These are phyloP conservation scores for Eleginops maclovinus DNA, from an alignment of 2,113 vertebrate species.

Conservation along the genomic window DNA sequence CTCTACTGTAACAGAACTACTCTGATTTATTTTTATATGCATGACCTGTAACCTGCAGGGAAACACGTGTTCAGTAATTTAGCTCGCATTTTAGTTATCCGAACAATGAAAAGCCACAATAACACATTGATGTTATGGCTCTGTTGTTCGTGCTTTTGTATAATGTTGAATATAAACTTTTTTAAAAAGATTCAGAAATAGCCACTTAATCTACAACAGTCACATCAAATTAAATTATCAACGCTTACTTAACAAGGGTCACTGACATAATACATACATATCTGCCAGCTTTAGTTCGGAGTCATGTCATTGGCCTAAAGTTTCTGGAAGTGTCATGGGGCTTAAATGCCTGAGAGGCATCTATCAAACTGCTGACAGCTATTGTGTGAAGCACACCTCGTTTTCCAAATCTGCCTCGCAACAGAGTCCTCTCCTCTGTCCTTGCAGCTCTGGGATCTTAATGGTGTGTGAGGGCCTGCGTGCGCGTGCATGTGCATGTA, in stretches of 20 bases:
- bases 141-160: not conserved
- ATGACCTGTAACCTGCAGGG: too few relatives aligned
- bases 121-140: not conserved
- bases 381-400: conserved; percentile 74
- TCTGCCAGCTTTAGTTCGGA: not conserved
- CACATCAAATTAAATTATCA: not conserved
- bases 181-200: not conserved
- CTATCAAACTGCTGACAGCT: conserved; percentile 73
- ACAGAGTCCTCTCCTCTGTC: conserved; percentile 75
- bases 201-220: not conserved
- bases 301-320: conserved; percentile 2
- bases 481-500: conserved; percentile 52
- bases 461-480: conserved; percentile 55
- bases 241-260: not conserved
- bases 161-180: not conserved
- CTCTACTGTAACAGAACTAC: too few relatives aligned
- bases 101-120: not conserved
- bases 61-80: too few relatives aligned
- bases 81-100: too few relatives aligned
- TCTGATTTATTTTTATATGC: too few relatives aligned
- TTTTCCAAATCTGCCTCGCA: conserved; percentile 79
- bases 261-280: not conserved
- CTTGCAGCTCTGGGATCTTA: conserved; percentile 69
- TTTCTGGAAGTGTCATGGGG: conserved; percentile 49
- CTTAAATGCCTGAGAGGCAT: conserved; percentile 52